Percentiles rank a stretch among this genome's conserved stretches.
These are phyloP conservation scores for Hemistola chrysoprasaria DNA, from an alignment of 2,888 invertebrate species.

Conservation along the genomic window DNA sequence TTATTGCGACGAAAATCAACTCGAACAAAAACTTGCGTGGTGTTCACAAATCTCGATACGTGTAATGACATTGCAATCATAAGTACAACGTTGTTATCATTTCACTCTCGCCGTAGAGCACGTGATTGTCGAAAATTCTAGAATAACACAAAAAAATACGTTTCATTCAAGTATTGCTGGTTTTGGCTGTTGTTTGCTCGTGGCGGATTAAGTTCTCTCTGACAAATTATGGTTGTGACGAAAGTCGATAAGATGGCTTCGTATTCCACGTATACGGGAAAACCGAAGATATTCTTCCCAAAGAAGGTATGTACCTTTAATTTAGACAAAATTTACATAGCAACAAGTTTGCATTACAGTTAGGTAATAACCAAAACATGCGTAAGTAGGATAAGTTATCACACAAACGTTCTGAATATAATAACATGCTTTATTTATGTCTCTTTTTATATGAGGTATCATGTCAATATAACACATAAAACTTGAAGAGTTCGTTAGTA, in stretches of 20 bases:
- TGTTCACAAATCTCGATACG: conserved; percentile 52
- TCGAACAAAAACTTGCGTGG: conserved; percentile 64
- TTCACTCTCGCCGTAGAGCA: conserved; percentile 48
- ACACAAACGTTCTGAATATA: conserved; percentile 14
- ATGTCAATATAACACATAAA: too few species aligned
- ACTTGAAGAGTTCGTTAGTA: too few species aligned
- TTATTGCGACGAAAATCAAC: conserved; percentile 70
- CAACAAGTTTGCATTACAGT: conserved; percentile 16
- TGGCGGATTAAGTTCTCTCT: conserved; percentile 57
- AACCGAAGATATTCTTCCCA: conserved; percentile 78
- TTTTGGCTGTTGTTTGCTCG: conserved; percentile 60
- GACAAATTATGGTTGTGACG: conserved; percentile 77
- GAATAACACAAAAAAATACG: conserved; percentile 55
- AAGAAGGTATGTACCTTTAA: conserved; percentile 66
- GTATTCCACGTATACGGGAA: conserved; percentile 76
- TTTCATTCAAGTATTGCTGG: conserved; percentile 45
- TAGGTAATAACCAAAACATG: conserved; percentile 9
- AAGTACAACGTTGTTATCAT: conserved; percentile 56
- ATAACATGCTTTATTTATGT: too few species aligned
- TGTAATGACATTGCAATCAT: conserved; percentile 50
- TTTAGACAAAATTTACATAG: conserved; percentile 7
- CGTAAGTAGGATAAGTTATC: conserved; percentile 9
- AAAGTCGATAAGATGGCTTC: conserved; percentile 79
- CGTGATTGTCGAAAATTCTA: conserved; percentile 73
- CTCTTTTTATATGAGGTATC: too few species aligned